A percentile compares a stretch with the other conserved stretches of the same genome.
Conservation (phyloP, 2,888 invertebrate species). For the Chalcis sispes region DNA sequence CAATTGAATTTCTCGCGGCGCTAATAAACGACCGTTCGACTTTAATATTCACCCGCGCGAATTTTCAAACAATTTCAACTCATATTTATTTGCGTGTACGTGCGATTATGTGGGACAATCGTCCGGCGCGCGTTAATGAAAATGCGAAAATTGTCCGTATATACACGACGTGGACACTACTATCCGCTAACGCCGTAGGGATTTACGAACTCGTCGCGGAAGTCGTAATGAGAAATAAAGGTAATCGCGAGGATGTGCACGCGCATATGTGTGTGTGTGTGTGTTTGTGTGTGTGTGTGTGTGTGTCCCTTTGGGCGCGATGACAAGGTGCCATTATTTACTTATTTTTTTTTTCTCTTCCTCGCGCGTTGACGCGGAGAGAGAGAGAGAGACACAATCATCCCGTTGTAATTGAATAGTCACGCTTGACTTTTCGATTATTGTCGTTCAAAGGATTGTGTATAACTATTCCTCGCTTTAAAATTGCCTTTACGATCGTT, state of each 20-base stretch:
- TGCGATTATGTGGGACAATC: not conserved
- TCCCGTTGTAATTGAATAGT: not conserved
- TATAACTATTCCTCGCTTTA: not conserved
- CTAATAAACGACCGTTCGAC: no score
- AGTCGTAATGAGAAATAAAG: constrained; percentile 44
- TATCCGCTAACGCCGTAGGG: constrained; percentile 10
- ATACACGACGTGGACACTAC: no score
- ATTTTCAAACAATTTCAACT: constrained; percentile 40
- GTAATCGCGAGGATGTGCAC: constrained; percentile 9
- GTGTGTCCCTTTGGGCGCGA: constrained; percentile 52
- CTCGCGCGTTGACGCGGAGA: not conserved
- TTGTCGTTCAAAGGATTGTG: constrained; percentile 8
- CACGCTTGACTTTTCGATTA: constrained; percentile 16
- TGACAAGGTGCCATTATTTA: constrained; percentile 34
- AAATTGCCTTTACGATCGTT: not conserved
- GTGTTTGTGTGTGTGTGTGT: not conserved
- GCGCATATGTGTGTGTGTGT: constrained; percentile 28
- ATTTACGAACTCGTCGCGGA: constrained; percentile 29
- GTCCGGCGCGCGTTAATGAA: constrained; percentile 33
- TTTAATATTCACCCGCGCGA: not conserved
- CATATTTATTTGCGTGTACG: no score
- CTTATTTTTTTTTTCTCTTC: not conserved
- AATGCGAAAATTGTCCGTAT: constrained; percentile 42
- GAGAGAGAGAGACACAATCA: not conserved
- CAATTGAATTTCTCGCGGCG: no score